These are phyloP conservation scores for Aspidapion aeneum DNA, from an alignment of 2,888 invertebrate species.

Conservation along the genomic window DNA sequence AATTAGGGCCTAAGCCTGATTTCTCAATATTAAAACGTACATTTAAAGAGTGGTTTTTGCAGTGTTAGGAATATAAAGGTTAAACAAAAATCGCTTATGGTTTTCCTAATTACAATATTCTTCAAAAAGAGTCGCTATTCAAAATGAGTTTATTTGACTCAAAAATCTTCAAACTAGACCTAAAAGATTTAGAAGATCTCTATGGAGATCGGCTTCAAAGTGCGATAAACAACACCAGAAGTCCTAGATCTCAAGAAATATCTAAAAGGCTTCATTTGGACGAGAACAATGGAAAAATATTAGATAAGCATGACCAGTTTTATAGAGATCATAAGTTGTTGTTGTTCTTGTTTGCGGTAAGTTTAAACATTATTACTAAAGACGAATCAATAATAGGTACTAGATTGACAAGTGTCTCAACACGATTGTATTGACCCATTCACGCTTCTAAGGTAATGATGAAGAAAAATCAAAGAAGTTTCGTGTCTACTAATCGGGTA, in stretches of 20 bases:
- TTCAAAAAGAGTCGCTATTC: too few relatives aligned
- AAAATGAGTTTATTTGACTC: not conserved
- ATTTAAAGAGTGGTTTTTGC: too few relatives aligned
- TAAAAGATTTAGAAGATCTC: conserved; percentile 32
- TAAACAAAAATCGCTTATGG: too few relatives aligned
- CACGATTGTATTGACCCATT: too few relatives aligned
- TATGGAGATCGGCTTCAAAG: conserved; percentile 34
- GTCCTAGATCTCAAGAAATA: conserved; percentile 42
- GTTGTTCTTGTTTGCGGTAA: conserved; percentile 55
- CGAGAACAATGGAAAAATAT: conserved; percentile 56
- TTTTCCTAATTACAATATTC: too few relatives aligned
- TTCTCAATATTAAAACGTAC: too few relatives aligned
- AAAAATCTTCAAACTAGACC: conserved; percentile 19
- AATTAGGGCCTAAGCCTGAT: too few relatives aligned
- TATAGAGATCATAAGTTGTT: conserved; percentile 65
- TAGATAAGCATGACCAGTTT: conserved; percentile 63
- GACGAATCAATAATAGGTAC: not conserved
- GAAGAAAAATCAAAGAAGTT: too few relatives aligned
- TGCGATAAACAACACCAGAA: conserved; percentile 28
- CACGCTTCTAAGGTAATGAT: too few relatives aligned
- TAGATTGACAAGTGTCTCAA: too few relatives aligned
- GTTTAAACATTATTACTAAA: conserved; percentile 3
- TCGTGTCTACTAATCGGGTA: too few relatives aligned
- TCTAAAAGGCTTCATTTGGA: conserved; percentile 50
- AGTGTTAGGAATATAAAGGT: too few relatives aligned